These are phyloP conservation scores for Taenaris catops DNA, from an alignment of 2,888 invertebrate genomes.

Conservation along the genomic window DNA sequence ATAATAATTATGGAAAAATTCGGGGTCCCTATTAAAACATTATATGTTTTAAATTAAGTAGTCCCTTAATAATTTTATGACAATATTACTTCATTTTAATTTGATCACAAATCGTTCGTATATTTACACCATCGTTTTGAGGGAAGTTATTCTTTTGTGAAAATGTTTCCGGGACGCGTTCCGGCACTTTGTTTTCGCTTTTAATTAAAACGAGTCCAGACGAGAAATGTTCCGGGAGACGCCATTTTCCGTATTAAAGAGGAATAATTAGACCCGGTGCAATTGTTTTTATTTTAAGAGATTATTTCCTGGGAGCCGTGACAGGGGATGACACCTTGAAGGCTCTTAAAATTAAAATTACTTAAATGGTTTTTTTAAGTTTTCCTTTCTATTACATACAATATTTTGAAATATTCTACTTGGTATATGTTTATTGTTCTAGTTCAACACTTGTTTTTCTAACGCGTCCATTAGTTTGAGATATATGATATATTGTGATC, in stretches of 20 bases:
- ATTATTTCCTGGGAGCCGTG: conserved; percentile 21
- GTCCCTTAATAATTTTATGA: too few species aligned
- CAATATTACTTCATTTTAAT: conserved; percentile 5
- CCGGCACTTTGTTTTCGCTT: conserved; percentile 59
- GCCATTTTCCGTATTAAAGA: conserved; percentile 25
- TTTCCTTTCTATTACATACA: too few species aligned
- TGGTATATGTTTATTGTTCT: too few species aligned
- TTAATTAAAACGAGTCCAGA: conserved; percentile 68
- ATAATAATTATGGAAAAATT: too few species aligned
- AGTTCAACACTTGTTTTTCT: too few species aligned
- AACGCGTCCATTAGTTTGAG: too few species aligned
- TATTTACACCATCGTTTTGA: conserved; percentile 23
- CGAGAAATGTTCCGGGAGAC: conserved; percentile 35
- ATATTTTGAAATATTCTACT: too few species aligned
- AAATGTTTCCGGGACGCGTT: conserved; percentile 43
- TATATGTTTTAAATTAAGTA: too few species aligned
- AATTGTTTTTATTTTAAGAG: conserved; percentile 27
- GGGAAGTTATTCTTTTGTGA: conserved; percentile 36
- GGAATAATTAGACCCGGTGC: conserved; percentile 29
- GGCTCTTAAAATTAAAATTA: too few species aligned
- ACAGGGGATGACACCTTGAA: conserved; percentile 15
- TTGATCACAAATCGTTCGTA: conserved; percentile 1
- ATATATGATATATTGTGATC: too few species aligned
- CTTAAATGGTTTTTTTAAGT: too few species aligned
- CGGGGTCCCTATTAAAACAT: too few species aligned